Conservation (phyloP, 1,140 invertebrate genomes). For the Bombus confusus region DNA sequence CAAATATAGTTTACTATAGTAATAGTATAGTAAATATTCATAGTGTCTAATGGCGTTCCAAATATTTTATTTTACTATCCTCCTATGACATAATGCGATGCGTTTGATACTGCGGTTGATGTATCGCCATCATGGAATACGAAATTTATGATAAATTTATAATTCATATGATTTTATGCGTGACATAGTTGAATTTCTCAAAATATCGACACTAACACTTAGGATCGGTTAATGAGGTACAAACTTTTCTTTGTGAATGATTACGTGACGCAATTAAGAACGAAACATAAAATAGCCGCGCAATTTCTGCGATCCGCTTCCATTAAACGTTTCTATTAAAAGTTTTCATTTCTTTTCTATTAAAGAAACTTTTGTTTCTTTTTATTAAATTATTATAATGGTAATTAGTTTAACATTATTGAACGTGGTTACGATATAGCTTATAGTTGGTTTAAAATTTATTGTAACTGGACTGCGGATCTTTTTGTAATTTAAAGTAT, state of each 20-base stretch:
- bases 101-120: background rate
- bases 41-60: no score
- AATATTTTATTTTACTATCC: background rate
- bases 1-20: no score
- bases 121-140: background rate
- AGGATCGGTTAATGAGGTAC: background rate
- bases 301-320: background rate
- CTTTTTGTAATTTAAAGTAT: background rate
- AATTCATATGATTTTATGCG: no score
- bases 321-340: background rate
- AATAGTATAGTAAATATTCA: no score
- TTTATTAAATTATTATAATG: background rate
- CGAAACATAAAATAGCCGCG: background rate
- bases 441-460: background rate
- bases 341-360: background rate
- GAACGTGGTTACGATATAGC: background rate
- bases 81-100: background rate
- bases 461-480: background rate
- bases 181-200: background rate
- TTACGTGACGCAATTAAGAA: conserved; percentile 1
- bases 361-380: background rate
- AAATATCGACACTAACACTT: background rate
- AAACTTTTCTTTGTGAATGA: background rate
- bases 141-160: background rate
- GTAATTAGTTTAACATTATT: background rate